These are phyloP conservation scores for Aphidius colemani DNA, from an alignment of 2,888 invertebrate species.

Conservation along the genomic window DNA sequence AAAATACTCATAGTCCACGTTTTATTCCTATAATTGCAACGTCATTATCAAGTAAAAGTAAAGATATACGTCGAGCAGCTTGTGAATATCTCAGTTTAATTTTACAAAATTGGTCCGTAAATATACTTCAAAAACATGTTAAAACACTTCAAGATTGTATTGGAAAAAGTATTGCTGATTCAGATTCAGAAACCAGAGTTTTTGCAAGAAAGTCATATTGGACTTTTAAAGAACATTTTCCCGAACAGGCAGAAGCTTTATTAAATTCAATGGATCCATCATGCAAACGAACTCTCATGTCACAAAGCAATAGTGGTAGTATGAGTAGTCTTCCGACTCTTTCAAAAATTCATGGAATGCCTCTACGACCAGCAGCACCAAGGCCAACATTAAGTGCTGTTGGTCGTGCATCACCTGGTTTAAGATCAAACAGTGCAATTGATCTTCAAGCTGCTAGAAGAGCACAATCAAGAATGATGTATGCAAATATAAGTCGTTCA, in stretches of 20 bases:
- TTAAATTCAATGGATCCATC: conserved; percentile 81
- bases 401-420: conserved; percentile 53
- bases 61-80: conserved; percentile 80
- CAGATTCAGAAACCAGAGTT: conserved; percentile 87
- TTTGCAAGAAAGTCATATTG: conserved; percentile 88
- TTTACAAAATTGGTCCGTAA: conserved; percentile 85
- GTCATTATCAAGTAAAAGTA: conserved; percentile 84
- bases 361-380: conserved; percentile 56
- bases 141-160: conserved; percentile 80
- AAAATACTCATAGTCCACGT: conserved; percentile 79
- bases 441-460: conserved; percentile 91
- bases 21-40: conserved; percentile 79
- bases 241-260: conserved; percentile 84
- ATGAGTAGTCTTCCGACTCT: conserved; percentile 62
- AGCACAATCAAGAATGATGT: conserved; percentile 81
- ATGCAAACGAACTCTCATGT: conserved; percentile 71
- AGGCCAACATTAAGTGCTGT: conserved; percentile 59
- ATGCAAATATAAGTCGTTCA: conserved; percentile 78
- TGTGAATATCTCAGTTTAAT: conserved; percentile 85
- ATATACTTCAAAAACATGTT: conserved; percentile 81
- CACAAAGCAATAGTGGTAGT: conserved; percentile 65
- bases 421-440: conserved; percentile 88
- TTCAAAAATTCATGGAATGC: conserved; percentile 57
- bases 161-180: conserved; percentile 86
- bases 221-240: conserved; percentile 88